phyloP scores from a whole-genome alignment of 2,888 invertebrate species.

The Terebella lapidaria region DNA sequence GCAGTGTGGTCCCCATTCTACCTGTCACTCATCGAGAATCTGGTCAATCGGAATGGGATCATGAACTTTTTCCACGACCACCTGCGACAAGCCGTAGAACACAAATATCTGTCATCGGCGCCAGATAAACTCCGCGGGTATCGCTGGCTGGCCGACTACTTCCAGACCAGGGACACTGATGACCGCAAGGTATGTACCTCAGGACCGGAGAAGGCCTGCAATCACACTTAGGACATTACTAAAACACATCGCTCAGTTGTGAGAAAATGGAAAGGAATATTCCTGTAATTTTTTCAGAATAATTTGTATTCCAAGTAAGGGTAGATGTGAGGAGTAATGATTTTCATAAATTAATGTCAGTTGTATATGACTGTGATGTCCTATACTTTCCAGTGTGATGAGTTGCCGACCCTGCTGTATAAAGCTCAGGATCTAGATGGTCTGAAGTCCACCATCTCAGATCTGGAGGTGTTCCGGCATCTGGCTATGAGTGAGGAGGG shows the following conservation, averaged over 20 bases:
- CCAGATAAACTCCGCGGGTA: constrained; percentile 28
- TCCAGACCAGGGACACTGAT: constrained; percentile 23
- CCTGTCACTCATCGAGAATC: constrained; percentile 32
- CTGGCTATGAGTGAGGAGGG: constrained; percentile 32
- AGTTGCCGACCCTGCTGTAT: constrained; percentile 32
- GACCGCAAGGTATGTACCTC: constrained; percentile 31
- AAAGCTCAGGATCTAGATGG: constrained; percentile 29
- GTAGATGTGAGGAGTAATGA: no score
- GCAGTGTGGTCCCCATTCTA: constrained; percentile 40
- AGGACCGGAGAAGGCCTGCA: no score
- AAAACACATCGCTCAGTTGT: no score
- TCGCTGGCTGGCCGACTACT: constrained; percentile 30
- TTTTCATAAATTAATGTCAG: no score
- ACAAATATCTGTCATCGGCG: constrained; percentile 30
- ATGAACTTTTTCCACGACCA: constrained; percentile 41
- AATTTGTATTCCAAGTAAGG: no score
- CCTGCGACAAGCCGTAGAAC: constrained; percentile 36
- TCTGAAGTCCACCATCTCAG: constrained; percentile 27
- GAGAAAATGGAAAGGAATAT: no score
- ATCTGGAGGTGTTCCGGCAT: constrained; percentile 31
- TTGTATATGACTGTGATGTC: no score
- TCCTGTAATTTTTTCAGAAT: no score
- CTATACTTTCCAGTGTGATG: no score
- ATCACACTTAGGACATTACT: no score
- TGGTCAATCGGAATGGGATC: constrained; percentile 38